phyloP scores from a whole-genome alignment of 2,888 invertebrate species.

The Cistogaster globosa region DNA sequence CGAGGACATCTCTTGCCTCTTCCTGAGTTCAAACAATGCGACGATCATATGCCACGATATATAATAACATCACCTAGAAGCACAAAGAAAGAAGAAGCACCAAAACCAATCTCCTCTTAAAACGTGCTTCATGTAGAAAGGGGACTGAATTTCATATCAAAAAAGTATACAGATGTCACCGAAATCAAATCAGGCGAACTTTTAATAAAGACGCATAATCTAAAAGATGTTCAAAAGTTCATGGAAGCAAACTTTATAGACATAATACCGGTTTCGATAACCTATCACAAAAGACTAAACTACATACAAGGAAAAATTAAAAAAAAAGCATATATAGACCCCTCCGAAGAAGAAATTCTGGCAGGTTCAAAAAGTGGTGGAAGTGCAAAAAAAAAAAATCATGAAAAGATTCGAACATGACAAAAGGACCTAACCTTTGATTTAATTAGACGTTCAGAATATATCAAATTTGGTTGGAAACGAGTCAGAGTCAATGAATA shows the following conservation, averaged over 20 bases:
- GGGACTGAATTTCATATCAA: not conserved
- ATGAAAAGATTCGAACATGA: not conserved
- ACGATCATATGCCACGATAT: no score
- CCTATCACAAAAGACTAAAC: not conserved
- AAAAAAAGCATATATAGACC: no score
- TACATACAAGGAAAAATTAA: not conserved
- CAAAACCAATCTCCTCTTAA: not conserved
- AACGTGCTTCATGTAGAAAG: not conserved
- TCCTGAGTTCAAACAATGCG: no score
- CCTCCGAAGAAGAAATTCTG: not conserved
- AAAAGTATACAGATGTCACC: not conserved
- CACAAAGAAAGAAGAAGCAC: no score
- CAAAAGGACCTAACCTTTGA: not conserved
- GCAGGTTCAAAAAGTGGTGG: not conserved
- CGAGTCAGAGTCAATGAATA: not conserved
- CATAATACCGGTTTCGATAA: not conserved
- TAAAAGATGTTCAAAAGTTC: not conserved
- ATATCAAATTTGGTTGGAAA: not conserved
- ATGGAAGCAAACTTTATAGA: not conserved
- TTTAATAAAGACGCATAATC: not conserved
- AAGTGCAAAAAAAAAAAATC: not conserved
- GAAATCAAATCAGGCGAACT: not conserved
- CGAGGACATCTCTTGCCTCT: no score
- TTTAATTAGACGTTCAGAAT: not conserved
- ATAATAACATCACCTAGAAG: no score